A percentile compares a stretch with the other conserved stretches of the same genome.
phyloP scores from a whole-genome alignment of 1,140 invertebrate genomes.

The Orius insidiosus region DNA sequence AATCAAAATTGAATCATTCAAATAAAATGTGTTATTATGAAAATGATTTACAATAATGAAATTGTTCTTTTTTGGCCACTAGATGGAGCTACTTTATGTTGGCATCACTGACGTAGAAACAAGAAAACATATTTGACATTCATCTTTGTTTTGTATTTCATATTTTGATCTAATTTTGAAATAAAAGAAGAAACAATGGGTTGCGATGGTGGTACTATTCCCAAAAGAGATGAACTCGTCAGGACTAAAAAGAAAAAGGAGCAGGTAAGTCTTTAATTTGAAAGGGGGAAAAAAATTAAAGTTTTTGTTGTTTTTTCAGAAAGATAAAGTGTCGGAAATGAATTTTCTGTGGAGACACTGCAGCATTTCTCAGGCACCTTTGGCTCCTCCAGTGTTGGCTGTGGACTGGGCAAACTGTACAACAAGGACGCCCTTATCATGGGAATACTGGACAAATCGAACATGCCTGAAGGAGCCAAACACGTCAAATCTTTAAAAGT shows the following conservation, averaged over 20 bases:
- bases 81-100: too few relatives aligned
- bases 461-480: conserved; percentile 44
- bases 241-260: conserved; percentile 82
- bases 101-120: too few relatives aligned
- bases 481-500: conserved; percentile 78
- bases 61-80: too few relatives aligned
- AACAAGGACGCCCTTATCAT: conserved; percentile 89
- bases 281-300: not conserved
- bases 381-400: conserved; percentile 83
- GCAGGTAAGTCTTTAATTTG: conserved; percentile 40
- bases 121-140: too few relatives aligned
- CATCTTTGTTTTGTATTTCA: too few relatives aligned
- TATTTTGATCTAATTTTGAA: too few relatives aligned
- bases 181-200: conserved; percentile 58
- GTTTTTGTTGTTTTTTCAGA: conserved; percentile 37
- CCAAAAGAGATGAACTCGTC: conserved; percentile 82
- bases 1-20: too few relatives aligned
- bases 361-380: conserved; percentile 67
- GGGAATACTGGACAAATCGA: conserved; percentile 63
- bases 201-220: conserved; percentile 98
- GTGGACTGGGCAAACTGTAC: conserved; percentile 80
- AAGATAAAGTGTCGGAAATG: conserved; percentile 83
- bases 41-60: too few relatives aligned
- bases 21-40: too few relatives aligned
- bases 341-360: conserved; percentile 90